Evolutionary conservation across 2,113 vertebrate species (phyloP).

Genomic region (Lichenostomus cassidix): DNA sequence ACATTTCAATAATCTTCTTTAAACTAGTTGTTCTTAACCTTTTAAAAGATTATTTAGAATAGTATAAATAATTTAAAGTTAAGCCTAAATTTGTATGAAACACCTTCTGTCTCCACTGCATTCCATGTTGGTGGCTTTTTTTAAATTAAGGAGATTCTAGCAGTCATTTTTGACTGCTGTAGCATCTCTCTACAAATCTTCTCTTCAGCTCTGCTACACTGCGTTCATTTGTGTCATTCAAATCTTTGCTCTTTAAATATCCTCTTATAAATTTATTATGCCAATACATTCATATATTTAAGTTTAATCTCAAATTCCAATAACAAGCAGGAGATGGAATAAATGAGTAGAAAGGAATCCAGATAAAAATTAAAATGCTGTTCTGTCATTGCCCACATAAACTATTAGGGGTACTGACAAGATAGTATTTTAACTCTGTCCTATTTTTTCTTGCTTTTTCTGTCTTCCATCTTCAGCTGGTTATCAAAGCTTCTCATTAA

Average conservation of each 20-base stretch:
- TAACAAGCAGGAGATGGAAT: slow-evolving; percentile 73
- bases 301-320: slow-evolving; percentile 67
- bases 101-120: slow-evolving; percentile 11
- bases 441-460: not conserved
- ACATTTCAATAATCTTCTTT: slow-evolving; percentile 46
- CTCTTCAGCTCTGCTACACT: slow-evolving; percentile 27
- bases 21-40: slow-evolving; percentile 57
- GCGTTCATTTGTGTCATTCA: slow-evolving; percentile 76
- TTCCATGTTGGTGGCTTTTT: not conserved
- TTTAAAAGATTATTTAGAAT: slow-evolving; percentile 53
- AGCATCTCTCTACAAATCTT: slow-evolving; percentile 66
- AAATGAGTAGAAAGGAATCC: slow-evolving; percentile 63
- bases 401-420: slow-evolving; percentile 49
- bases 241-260: slow-evolving; percentile 76
- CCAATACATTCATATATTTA: slow-evolving; percentile 71
- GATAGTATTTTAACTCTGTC: slow-evolving; percentile 60
- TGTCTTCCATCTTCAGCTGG: slow-evolving; percentile 5
- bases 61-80: slow-evolving; percentile 61
- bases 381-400: slow-evolving; percentile 53
- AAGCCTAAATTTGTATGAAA: slow-evolving; percentile 60
- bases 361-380: slow-evolving; percentile 70
- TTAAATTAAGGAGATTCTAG: slow-evolving; percentile 63
- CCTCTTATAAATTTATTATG: slow-evolving; percentile 75
- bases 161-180: slow-evolving; percentile 64
- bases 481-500: slow-evolving; percentile 46